phyloP scores from a whole-genome alignment of 2,888 invertebrate species.

The Dysmachus trigonus region DNA sequence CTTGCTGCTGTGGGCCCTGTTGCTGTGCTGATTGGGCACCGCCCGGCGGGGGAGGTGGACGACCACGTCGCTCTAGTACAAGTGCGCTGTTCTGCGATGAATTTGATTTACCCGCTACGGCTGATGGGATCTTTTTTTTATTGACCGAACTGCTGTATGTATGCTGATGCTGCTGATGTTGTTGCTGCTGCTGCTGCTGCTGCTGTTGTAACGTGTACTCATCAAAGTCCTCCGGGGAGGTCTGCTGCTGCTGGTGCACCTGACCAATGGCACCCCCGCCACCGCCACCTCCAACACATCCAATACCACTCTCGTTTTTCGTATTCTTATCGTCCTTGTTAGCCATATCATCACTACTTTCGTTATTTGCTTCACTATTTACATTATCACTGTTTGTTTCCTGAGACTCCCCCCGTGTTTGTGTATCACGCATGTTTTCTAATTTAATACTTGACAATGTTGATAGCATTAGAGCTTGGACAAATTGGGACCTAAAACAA shows the following conservation, averaged over 20 bases:
- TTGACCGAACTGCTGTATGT: conserved; percentile 52
- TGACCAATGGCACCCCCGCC: conserved; percentile 50
- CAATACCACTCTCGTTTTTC: conserved; percentile 51
- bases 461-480: conserved; percentile 75
- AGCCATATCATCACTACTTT: conserved; percentile 50
- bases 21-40: conserved; percentile 42
- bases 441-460: conserved; percentile 65
- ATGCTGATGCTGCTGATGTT: conserved; percentile 10
- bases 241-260: conserved; percentile 64
- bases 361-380: conserved; percentile 59
- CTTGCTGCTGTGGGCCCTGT: conserved; percentile 56
- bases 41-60: conserved; percentile 57
- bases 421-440: conserved; percentile 53
- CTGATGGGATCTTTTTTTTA: conserved; percentile 53
- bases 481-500: conserved; percentile 67
- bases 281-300: conserved; percentile 33
- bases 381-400: conserved; percentile 63
- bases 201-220: conserved; percentile 57
- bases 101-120: conserved; percentile 49
- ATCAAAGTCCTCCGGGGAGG: conserved; percentile 63
- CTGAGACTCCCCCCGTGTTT: conserved; percentile 55
- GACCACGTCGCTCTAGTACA: conserved; percentile 60
- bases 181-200: conserved; percentile 28
- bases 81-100: conserved; percentile 56
- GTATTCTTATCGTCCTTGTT: conserved; percentile 50